These are phyloP conservation scores for Phaonia tiefii DNA, from an alignment of 2,888 invertebrate genomes.

Conservation along the genomic window DNA sequence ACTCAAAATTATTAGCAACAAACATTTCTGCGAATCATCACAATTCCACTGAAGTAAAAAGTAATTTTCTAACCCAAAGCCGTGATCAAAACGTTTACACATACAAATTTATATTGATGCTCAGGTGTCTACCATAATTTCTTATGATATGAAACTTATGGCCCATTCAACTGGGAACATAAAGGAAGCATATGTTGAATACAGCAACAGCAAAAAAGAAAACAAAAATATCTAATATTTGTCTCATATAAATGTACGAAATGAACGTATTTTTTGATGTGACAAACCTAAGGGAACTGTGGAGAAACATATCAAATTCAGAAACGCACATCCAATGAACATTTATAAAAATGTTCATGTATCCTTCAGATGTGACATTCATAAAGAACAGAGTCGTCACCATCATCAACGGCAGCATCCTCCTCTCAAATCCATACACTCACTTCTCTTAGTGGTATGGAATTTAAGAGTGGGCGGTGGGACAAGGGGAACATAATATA, in stretches of 20 bases:
- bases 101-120: conserved; percentile 42
- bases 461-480: neutral
- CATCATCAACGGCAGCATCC: too few relatives aligned
- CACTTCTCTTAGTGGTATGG: too few relatives aligned
- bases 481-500: neutral
- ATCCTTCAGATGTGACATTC: conserved; percentile 35
- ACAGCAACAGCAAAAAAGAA: neutral
- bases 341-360: conserved; percentile 17
- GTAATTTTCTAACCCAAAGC: conserved; percentile 21
- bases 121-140: conserved; percentile 32
- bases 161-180: conserved; percentile 22
- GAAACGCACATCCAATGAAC: conserved; percentile 23
- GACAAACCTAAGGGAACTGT: conserved; percentile 17
- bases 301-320: conserved; percentile 29
- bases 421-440: conserved; percentile 28
- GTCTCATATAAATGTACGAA: neutral
- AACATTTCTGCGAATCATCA: conserved; percentile 5
- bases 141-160: conserved; percentile 33
- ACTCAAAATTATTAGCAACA: too few relatives aligned
- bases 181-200: conserved; percentile 31
- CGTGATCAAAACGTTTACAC: conserved; percentile 18
- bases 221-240: neutral
- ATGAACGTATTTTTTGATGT: conserved; percentile 10
- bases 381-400: conserved; percentile 33
- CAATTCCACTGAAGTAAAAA: conserved; percentile 20